Conservation (phyloP, 2,888 invertebrate genomes). For the Thereva unica region DNA sequence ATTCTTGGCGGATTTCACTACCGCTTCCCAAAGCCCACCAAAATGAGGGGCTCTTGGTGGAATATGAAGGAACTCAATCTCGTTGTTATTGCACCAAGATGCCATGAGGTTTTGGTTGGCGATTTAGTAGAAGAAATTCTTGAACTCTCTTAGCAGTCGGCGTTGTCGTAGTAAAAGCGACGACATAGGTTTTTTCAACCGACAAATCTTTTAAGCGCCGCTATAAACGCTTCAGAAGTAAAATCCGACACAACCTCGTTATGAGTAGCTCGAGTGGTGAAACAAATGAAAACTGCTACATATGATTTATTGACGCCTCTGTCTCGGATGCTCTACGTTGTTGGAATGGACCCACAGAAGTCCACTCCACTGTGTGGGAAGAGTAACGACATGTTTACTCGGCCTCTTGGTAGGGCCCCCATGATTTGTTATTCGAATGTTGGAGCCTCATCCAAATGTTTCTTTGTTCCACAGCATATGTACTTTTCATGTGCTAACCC, state of each 20-base stretch:
- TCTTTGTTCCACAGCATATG: too few species aligned
- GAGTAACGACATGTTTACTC: too few species aligned
- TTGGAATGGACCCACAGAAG: too few species aligned
- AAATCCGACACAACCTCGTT: conserved; percentile 41
- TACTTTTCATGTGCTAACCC: too few species aligned
- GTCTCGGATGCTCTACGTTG: too few species aligned
- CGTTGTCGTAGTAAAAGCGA: conserved; percentile 40
- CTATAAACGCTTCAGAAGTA: conserved; percentile 40
- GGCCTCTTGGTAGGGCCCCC: too few species aligned
- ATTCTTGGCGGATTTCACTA: too few species aligned
- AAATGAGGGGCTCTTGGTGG: conserved; percentile 40
- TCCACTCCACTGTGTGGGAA: too few species aligned
- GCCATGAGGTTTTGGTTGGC: conserved; percentile 11
- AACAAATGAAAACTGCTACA: conserved; percentile 42
- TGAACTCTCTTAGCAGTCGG: conserved; percentile 24
- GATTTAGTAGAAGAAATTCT: conserved; percentile 30
- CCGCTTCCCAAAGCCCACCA: conserved; percentile 42
- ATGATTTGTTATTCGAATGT: too few species aligned
- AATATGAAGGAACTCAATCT: conserved; percentile 39
- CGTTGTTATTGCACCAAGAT: conserved; percentile 30
- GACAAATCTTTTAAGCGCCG: conserved; percentile 37
- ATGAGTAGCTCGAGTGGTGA: conserved; percentile 42
- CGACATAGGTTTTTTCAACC: conserved; percentile 34
- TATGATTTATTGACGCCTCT: conserved; percentile 38
- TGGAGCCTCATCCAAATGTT: too few species aligned